Conservation (phyloP, 2,888 invertebrate genomes). For the Conistra vaccinii region DNA sequence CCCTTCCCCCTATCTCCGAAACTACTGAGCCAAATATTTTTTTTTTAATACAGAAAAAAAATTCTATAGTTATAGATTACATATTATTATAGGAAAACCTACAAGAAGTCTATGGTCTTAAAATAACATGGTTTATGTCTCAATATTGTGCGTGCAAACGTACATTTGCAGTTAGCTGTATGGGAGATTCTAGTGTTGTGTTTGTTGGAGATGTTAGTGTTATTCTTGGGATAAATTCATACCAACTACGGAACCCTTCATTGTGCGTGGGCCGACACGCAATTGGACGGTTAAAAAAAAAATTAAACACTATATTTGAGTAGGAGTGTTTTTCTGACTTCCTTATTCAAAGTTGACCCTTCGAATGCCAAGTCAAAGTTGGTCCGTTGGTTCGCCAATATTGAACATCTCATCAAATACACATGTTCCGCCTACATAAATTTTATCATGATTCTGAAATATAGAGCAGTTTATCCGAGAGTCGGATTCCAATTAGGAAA, state of each 20-base stretch:
- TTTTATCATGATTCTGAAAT: conserved; percentile 9
- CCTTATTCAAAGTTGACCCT: background rate
- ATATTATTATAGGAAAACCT: no score
- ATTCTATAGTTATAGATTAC: no score
- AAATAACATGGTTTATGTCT: background rate
- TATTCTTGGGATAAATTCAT: background rate
- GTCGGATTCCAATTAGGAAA: conserved; percentile 23
- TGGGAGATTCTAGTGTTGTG: no score
- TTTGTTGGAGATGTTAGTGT: no score
- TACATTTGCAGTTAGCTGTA: background rate
- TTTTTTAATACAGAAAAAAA: no score
- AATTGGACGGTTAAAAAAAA: background rate
- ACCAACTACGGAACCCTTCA: background rate
- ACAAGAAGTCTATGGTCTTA: background rate
- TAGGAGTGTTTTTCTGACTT: background rate
- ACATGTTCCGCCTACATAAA: background rate
- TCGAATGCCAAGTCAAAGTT: background rate
- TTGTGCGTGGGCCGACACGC: background rate
- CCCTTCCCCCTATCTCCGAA: background rate
- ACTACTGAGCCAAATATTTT: background rate
- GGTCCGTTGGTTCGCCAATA: background rate
- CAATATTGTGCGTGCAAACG: background rate
- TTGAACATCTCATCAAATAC: conserved; percentile 1
- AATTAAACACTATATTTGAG: background rate
- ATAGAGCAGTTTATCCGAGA: conserved; percentile 17